Evolutionary conservation across 2,888 invertebrate species (phyloP).

Genomic region (Meloe dianella): DNA sequence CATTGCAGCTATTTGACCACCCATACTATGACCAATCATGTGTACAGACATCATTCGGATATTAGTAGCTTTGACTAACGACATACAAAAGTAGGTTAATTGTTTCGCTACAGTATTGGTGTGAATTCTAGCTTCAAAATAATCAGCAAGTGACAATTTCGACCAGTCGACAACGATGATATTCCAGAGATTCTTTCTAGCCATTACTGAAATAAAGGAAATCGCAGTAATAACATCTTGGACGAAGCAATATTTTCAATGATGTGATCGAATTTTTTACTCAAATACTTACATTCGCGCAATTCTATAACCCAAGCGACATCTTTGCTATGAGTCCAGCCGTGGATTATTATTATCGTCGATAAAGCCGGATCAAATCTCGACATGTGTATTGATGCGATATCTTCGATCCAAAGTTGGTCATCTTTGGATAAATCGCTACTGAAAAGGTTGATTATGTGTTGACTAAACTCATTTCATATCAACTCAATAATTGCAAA

Average conservation of each 20-base stretch:
- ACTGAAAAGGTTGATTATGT: conserved; percentile 16
- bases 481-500: neutral
- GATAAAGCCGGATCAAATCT: conserved; percentile 45
- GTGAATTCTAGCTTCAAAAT: conserved; percentile 60
- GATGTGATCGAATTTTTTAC: too few relatives aligned
- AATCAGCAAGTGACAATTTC: conserved; percentile 60
- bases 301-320: conserved; percentile 52
- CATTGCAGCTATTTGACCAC: conserved; percentile 62
- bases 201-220: conserved; percentile 53
- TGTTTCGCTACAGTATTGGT: conserved; percentile 59
- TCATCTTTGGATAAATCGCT: conserved; percentile 34
- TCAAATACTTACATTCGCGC: conserved; percentile 51
- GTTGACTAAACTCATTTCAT: conserved; percentile 6
- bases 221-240: too few relatives aligned
- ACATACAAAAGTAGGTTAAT: conserved; percentile 52
- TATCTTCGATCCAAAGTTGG: conserved; percentile 41
- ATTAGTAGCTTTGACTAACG: conserved; percentile 40
- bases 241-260: conserved; percentile 5
- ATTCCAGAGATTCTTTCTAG: conserved; percentile 53
- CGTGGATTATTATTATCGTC: conserved; percentile 53
- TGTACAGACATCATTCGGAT: conserved; percentile 51
- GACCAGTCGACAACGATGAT: conserved; percentile 65
- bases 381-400: conserved; percentile 40
- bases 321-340: conserved; percentile 52
- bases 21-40: conserved; percentile 64